Base-by-base conservation (phyloP, 2,113 vertebrate species). In the Cochlearius cochlearius region DNA sequence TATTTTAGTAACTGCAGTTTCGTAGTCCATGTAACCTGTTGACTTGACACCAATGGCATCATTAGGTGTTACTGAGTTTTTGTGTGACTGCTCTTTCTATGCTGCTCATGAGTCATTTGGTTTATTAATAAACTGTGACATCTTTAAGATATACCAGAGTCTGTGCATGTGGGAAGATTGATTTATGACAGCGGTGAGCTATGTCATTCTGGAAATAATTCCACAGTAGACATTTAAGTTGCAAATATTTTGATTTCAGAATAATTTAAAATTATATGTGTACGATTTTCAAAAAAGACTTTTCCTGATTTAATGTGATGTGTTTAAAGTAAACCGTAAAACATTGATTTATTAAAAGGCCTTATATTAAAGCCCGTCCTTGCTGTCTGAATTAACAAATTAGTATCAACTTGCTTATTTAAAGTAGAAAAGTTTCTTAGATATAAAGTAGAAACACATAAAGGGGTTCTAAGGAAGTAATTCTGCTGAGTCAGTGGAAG, bases 121-220 rank as follows among this genome's bases (percentile, higher is more conserved):
- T 88, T 93, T 91, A 91, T 94, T 94, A 95, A 90, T 92, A 76
- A 94, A 56, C 74, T 16, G 15, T 49, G 49, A 43, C 68, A 81
- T 81, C 55, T 88, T 85, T 55, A 78, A 81, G 73, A 30, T 67
- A 50, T 7, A 78, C 38, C 22, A 3, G 73, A 47, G 56, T 80
- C 76, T 92, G 26, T 56, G 12, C 41, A n/a, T 34, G 18, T 50
- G 29, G 56, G 64, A 78, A 81, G 43, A 63, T 56, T 79, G 78
- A 34, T 63, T 76, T 41, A 59, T 91, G 85, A 55, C 63, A 77
- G 50, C 15, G 47, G 22, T 74, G 50, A 81, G 56, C 84, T 63
- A 4, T 36, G 4, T 71, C 38, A 43, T 84, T 87, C 64, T 89
- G 83, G 47, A 87, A 92, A 12, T 71, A 59, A 32, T 34, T 92